Percentiles rank a stretch among this genome's conserved stretches.
These are phyloP conservation scores for Arothron firmamentum DNA, from an alignment of 2,113 vertebrate genomes.

Conservation along the genomic window DNA sequence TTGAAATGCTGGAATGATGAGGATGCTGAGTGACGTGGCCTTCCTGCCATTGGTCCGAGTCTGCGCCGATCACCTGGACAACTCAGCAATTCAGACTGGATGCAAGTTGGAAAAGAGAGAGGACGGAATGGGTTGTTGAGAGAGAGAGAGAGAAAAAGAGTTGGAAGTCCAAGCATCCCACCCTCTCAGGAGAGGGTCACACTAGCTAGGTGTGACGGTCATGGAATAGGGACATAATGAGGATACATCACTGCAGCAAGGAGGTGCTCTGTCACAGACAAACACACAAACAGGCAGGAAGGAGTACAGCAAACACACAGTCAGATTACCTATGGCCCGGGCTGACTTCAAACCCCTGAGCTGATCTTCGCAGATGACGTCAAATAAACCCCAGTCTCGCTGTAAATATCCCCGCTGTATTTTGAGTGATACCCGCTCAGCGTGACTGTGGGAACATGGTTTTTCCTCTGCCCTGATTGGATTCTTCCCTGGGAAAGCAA, in stretches of 20 bases:
- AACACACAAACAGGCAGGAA: slow-evolving; percentile 14
- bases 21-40: too few species aligned
- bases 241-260: slow-evolving; percentile 69
- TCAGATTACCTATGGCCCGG: slow-evolving; percentile 15
- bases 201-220: slow-evolving; percentile 58
- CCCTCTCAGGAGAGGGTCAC: slow-evolving; percentile 40
- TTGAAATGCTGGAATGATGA: too few species aligned
- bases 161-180: slow-evolving; percentile 52
- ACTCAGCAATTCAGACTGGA: too few species aligned
- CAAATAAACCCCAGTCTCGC: slow-evolving; percentile 16
- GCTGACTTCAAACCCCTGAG: slow-evolving; percentile 13
- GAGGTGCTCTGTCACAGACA: slow-evolving; percentile 57
- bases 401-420: slow-evolving; percentile 16
- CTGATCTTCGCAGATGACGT: slow-evolving; percentile 21
- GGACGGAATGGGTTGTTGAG: too few species aligned
- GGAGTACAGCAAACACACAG: slow-evolving; percentile 1
- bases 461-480: slow-evolving; percentile 2
- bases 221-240: slow-evolving; percentile 65
- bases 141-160: slow-evolving; percentile 24
- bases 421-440: slow-evolving; percentile 16
- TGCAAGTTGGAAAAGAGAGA: too few species aligned
- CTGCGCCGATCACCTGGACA: too few species aligned
- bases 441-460: slow-evolving; percentile 51
- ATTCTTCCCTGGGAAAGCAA: slow-evolving; percentile 60
- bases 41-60: too few species aligned